Percentiles rank a stretch among this genome's conserved stretches.
phyloP scores from a whole-genome alignment of 2,888 invertebrate species.

The Xestia c-nigrum region DNA sequence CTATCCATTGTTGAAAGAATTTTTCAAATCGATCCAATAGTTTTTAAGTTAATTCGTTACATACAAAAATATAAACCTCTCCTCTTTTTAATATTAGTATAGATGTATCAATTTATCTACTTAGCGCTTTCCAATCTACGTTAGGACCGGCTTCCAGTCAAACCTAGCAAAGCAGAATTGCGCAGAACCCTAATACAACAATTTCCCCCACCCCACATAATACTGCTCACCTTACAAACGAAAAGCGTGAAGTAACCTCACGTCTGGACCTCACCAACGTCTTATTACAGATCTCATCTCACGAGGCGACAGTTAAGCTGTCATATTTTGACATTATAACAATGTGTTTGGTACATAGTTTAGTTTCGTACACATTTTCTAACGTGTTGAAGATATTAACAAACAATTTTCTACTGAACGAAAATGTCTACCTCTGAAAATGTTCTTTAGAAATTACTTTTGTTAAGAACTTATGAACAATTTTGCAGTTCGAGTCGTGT shows the following conservation, averaged over 20 bases:
- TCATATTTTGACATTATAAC: slow-evolving; percentile 32
- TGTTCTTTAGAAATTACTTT: slow-evolving; percentile 2
- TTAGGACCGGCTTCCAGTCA: not conserved
- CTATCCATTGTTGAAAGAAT: no score
- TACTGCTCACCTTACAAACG: not conserved
- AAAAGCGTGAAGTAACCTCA: slow-evolving; percentile 24
- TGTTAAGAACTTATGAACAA: not conserved
- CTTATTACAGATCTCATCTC: slow-evolving; percentile 15
- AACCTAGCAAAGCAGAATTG: not conserved
- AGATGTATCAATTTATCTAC: no score
- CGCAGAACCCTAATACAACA: not conserved
- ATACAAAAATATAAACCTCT: no score
- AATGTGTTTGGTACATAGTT: not conserved
- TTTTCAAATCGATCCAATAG: no score
- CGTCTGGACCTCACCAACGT: slow-evolving; percentile 14
- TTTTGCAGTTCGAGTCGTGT: not conserved
- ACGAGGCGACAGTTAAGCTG: slow-evolving; percentile 26
- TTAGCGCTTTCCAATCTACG: no score
- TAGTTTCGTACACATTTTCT: not conserved
- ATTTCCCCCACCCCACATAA: not conserved
- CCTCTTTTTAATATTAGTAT: no score
- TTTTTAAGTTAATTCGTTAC: no score
- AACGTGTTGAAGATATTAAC: not conserved
- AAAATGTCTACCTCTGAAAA: not conserved
- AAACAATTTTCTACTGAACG: slow-evolving; percentile 9